Percentiles rank a stretch among this genome's conserved stretches.
These are phyloP conservation scores for Manacus vitellinus DNA, from an alignment of 2,113 vertebrate species.

Conservation along the genomic window DNA sequence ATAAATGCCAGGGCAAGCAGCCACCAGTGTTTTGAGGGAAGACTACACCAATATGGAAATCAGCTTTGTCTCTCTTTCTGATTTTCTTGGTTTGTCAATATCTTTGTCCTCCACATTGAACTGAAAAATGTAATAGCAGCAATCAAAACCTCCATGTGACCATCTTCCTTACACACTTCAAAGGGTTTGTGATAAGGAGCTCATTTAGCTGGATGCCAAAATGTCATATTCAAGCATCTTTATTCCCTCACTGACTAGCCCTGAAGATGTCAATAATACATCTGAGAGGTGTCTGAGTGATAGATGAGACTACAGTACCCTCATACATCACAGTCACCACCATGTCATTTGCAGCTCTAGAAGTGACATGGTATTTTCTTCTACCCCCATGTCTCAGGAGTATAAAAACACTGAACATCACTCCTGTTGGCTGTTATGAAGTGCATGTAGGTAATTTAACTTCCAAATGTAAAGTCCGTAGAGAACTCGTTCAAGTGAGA, in stretches of 20 bases:
- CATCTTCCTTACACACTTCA: background rate
- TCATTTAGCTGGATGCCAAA: background rate
- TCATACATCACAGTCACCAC: slow-evolving; percentile 5
- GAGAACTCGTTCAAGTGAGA: background rate
- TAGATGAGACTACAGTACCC: background rate
- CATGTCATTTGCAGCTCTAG: background rate
- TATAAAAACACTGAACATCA: background rate
- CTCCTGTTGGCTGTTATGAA: background rate
- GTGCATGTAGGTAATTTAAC: background rate
- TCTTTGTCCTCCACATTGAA: background rate
- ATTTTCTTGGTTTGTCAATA: background rate
- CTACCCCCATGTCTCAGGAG: background rate
- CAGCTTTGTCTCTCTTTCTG: background rate
- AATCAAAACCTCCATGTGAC: background rate
- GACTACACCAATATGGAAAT: background rate
- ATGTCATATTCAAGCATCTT: background rate
- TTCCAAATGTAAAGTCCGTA: background rate
- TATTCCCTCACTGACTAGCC: background rate
- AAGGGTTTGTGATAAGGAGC: background rate
- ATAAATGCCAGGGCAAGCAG: background rate
- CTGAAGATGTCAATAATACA: background rate
- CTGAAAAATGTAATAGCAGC: background rate
- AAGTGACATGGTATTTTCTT: background rate
- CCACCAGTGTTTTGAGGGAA: background rate
- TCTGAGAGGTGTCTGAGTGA: background rate